Conservation (phyloP, 2,888 invertebrate species). For the Amaurobius ferox region DNA sequence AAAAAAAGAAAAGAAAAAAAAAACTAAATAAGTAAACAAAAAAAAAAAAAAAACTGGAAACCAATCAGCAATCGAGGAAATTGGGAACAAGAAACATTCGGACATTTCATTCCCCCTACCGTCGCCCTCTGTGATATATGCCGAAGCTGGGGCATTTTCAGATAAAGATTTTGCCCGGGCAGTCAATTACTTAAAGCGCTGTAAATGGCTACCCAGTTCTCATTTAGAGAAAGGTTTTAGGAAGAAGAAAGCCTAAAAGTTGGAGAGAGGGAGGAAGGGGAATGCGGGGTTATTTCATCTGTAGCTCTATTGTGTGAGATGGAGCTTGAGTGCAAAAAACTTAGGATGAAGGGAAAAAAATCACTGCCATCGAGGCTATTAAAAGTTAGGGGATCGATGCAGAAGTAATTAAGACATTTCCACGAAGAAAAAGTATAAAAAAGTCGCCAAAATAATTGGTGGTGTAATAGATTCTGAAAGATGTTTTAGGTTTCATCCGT, state of each 20-base stretch:
- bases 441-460: not conserved
- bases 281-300: not conserved
- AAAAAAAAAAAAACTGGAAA: not conserved
- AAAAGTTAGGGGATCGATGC: slow-evolving; percentile 46
- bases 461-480: slow-evolving; percentile 14
- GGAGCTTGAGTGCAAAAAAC: slow-evolving; percentile 12
- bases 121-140: slow-evolving; percentile 2
- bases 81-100: slow-evolving; percentile 11
- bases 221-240: slow-evolving; percentile 49
- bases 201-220: slow-evolving; percentile 58
- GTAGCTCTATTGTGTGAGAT: slow-evolving; percentile 4
- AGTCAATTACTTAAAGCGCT: slow-evolving; percentile 67
- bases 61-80: slow-evolving; percentile 9
- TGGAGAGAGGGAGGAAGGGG: not conserved
- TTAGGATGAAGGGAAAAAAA: slow-evolving; percentile 4
- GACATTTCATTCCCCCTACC: slow-evolving; percentile 2
- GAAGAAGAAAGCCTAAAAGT: slow-evolving; percentile 15
- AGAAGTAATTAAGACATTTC: slow-evolving; percentile 65
- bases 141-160: not conserved
- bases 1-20: not conserved
- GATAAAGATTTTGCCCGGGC: slow-evolving; percentile 23
- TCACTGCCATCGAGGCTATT: slow-evolving; percentile 2
- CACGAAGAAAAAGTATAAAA: slow-evolving; percentile 4
- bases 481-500: slow-evolving; percentile 12
- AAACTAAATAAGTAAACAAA: not conserved